A percentile compares a stretch with the other conserved stretches of the same genome.
These are phyloP conservation scores for Bovichtus diacanthus DNA, from an alignment of 2,797 vertebrate genomes.

Conservation along the genomic window DNA sequence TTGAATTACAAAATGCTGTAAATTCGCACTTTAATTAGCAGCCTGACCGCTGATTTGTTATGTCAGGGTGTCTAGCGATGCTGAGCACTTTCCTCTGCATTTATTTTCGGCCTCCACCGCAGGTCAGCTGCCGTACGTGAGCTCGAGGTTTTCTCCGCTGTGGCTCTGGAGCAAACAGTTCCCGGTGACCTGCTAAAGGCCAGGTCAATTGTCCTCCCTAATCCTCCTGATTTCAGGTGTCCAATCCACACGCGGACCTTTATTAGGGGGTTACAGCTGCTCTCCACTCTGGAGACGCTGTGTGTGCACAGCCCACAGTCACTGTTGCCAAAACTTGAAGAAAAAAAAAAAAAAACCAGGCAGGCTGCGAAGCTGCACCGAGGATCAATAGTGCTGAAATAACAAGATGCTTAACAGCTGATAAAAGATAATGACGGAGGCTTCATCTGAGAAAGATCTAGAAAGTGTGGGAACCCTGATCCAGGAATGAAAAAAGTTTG, in stretches of 20 bases:
- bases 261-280: not conserved
- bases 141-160: not conserved
- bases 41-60: not conserved
- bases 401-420: not conserved
- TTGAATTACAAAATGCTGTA: not conserved
- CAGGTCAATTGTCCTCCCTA: slow-evolving; percentile 8
- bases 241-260: slow-evolving; percentile 10
- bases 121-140: not conserved
- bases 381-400: too few species aligned
- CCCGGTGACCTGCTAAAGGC: slow-evolving; percentile 17
- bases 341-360: not conserved
- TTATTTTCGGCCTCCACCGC: not conserved
- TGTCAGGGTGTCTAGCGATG: not conserved
- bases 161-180: slow-evolving; percentile 26
- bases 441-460: not conserved
- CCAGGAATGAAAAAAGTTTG: too few species aligned
- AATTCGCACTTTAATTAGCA: not conserved
- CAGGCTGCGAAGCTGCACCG: too few species aligned
- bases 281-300: not conserved
- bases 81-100: not conserved
- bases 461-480: too few species aligned
- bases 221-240: slow-evolving; percentile 25
- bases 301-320: not conserved
- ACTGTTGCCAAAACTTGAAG: not conserved
- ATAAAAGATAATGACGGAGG: not conserved